Conservation (phyloP, 2,888 invertebrate species). For the Pristionchus japonicus region DNA sequence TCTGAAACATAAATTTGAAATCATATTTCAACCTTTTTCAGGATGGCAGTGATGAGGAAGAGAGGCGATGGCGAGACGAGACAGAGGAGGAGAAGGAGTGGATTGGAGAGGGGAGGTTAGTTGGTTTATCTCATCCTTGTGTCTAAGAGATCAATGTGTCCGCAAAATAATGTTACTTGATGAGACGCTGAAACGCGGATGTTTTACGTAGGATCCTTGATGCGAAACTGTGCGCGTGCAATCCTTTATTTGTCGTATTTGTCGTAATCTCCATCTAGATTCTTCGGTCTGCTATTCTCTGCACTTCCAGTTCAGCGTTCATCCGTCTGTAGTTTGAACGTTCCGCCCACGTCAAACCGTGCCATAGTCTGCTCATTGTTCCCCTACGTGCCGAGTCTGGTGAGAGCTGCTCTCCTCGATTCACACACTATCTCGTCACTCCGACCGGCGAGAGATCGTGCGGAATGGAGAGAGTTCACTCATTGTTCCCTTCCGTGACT, state of each 20-base stretch:
- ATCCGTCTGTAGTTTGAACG: not conserved
- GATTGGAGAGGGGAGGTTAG: not conserved
- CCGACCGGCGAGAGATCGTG: not conserved
- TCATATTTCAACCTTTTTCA: not conserved
- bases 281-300: too few species aligned
- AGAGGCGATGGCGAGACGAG: conserved; percentile 9
- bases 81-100: not conserved
- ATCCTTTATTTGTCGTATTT: not conserved
- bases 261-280: not conserved
- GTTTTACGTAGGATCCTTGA: not conserved
- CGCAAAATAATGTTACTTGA: not conserved
- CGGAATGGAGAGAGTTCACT: not conserved
- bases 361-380: not conserved
- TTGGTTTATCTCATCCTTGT: not conserved
- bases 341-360: not conserved
- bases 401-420: not conserved
- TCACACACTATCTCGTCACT: not conserved
- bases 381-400: not conserved
- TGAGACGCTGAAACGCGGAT: not conserved
- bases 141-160: not conserved
- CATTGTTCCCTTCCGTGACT: not conserved
- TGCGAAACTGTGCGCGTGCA: not conserved
- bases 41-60: not conserved
- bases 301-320: not conserved
- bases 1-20: not conserved